Evolutionary conservation across 2,888 invertebrate species (phyloP), one percentile per base, ranked within the genome.

Genomic region (Diogma glabrata): DNA sequence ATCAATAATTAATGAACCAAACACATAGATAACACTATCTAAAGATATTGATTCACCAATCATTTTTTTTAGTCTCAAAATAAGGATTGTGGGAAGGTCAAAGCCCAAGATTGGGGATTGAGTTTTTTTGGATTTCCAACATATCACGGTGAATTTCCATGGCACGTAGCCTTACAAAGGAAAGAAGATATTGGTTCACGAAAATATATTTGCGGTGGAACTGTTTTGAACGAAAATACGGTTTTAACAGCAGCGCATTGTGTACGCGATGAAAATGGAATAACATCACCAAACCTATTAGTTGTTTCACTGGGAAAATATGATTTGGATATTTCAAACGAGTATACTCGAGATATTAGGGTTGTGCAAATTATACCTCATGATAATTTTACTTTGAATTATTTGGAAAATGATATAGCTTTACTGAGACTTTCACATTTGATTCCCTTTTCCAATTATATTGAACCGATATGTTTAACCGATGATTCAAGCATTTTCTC

Each of bases 341-440:
- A 22, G 3, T 22, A 12, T 43, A 5, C 43, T 5, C 20, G 14
- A 12, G 43, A 22, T 9, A 7, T 22, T 22, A n/a, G 4, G 3
- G 43, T 43, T 5, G 22, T 12, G n/a, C 20, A 14, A 8, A 14
- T 43, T 5, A 22, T 43, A n/a, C 43, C 22, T 14, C 43, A 43
- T 14, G 43, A 43, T 22, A 12, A 43, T n/a, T 43, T 14, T 43
- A 14, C n/a, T 43, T 12, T n/a, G 16, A 43, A 12, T 8, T 43
- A 43, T 43, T 43, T 43, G 9, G 43, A 43, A 22, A 43, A 43
- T 43, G 43, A 43, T 22, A 43, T 43, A 7, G 43, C 43, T 3
- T 1, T 43, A 4, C n/a, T 43, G 6, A 43, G 23, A 22, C 23
- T 22, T 3, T 7, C 12, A 3, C 5, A 12, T 8, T 43, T 6